Conservation (phyloP, 2,797 vertebrate species). For the Leontocebus nigricollis region DNA sequence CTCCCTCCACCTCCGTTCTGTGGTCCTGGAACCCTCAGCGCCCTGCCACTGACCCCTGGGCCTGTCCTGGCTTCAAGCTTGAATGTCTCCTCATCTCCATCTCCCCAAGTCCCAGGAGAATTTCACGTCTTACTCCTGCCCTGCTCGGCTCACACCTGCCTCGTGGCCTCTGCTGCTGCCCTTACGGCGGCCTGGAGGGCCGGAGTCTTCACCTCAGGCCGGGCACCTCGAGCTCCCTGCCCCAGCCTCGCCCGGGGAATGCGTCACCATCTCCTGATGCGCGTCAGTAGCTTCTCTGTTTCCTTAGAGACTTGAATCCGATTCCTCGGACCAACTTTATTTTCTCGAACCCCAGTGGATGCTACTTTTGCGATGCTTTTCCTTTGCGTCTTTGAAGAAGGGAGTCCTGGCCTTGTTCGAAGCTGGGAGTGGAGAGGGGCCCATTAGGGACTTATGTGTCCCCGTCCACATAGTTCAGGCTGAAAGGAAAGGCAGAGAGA, state of each 20-base stretch:
- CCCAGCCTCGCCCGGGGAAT: not conserved
- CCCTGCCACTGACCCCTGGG: accelerated
- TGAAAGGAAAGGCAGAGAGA: not conserved
- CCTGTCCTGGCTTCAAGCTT: not conserved
- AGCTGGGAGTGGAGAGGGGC: not conserved
- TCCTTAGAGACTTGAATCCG: not conserved
- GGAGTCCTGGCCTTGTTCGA: not conserved
- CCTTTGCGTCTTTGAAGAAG: not conserved
- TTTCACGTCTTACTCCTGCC: accelerated
- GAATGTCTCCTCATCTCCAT: accelerated
- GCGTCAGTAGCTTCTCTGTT: accelerated
- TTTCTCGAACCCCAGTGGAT: not conserved
- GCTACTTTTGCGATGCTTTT: accelerated
- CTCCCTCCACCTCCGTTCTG: accelerated
- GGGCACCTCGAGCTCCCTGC: not conserved
- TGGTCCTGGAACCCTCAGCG: not conserved
- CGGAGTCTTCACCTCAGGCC: accelerated
- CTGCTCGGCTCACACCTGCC: not conserved
- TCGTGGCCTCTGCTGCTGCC: accelerated
- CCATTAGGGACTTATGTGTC: accelerated
- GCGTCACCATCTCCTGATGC: accelerated
- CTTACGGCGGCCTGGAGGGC: accelerated
- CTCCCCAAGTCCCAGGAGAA: not conserved
- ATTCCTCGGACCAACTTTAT: too few species aligned
- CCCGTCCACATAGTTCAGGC: not conserved